Evolutionary conservation across 2,888 invertebrate species (phyloP), one percentile per base, ranked within the genome.

Genomic region (Drosophila melanosoma): DNA sequence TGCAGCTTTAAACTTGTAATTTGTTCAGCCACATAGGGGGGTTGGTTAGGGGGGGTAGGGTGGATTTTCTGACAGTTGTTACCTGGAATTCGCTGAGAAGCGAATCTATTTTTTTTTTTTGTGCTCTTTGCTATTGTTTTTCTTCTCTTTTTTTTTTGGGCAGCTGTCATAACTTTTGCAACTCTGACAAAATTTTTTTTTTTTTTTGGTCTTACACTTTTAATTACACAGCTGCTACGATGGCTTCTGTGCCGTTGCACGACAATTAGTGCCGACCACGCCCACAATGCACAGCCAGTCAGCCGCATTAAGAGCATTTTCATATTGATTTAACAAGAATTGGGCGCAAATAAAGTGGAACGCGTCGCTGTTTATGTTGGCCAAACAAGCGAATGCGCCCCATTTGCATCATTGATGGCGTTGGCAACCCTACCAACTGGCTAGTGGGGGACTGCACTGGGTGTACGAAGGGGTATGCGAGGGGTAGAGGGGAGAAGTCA

Each of bases 361-460:
- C 78, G 54, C 76, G 53, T 67, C 76, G 72, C 68, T 85, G 68
- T 85, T 85, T 85, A 89, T 84, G 62, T 67, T 66, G 68, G 56
- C 78, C 69, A 87, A 85, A 89, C 85, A 83, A 83, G 58, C 70
- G 56, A 69, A 60, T 58, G 74, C 69, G 58, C 45, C 36, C 36
- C 58, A 75, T 61, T 70, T 76, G 73, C 76, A 79, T 65, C 79
- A 80, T 80, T 76, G 72, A 72, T 80, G 80, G 54, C 62, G 73
- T 80, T 79, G 79, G 81, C 79, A 80, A 80, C 79, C 56, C 80
- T 79, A 48, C 45, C 17, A 32, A 32, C 0, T 26, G 51, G 51
- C 10, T 26, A 17, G 17, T 49, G 26, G 49, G 26, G 29, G 17
- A 32, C 45, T 26, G 10, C 17, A n/a, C 8, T 8, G 29, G 15